Evolutionary conservation across 2,113 vertebrate genomes (phyloP).

Genomic region (Dasyornis broadbenti): DNA sequence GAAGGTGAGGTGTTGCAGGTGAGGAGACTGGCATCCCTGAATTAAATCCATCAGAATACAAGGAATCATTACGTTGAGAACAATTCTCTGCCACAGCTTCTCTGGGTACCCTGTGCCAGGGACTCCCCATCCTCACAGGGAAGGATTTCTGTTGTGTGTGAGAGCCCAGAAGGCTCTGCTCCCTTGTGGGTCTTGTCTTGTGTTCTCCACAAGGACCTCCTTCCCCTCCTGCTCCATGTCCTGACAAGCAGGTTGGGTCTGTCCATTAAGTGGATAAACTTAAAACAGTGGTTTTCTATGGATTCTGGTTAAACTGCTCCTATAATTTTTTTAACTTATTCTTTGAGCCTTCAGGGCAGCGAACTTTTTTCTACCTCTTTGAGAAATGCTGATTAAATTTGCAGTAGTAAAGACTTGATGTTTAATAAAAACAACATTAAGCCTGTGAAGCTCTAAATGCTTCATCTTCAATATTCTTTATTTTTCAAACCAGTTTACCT

Average conservation of each 20-base stretch:
- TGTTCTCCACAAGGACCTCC: background rate
- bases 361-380: background rate
- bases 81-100: background rate
- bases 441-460: background rate
- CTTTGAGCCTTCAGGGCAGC: background rate
- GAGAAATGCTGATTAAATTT: background rate
- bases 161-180: background rate
- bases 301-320: background rate
- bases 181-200: background rate
- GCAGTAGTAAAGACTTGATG: background rate
- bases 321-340: background rate
- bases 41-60: fast-evolving
- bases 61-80: background rate
- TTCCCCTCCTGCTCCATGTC: background rate
- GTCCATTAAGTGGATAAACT: too few species aligned
- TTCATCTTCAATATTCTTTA: background rate
- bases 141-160: background rate
- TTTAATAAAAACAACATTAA: background rate
- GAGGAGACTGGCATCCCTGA: background rate
- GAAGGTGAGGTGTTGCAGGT: background rate
- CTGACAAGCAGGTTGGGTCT: background rate
- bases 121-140: background rate
- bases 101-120: background rate
- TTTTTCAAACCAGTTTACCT: background rate
- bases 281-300: background rate